These are phyloP conservation scores for Schlechtendalia chinensis DNA, from an alignment of 1,140 invertebrate species.

Conservation along the genomic window DNA sequence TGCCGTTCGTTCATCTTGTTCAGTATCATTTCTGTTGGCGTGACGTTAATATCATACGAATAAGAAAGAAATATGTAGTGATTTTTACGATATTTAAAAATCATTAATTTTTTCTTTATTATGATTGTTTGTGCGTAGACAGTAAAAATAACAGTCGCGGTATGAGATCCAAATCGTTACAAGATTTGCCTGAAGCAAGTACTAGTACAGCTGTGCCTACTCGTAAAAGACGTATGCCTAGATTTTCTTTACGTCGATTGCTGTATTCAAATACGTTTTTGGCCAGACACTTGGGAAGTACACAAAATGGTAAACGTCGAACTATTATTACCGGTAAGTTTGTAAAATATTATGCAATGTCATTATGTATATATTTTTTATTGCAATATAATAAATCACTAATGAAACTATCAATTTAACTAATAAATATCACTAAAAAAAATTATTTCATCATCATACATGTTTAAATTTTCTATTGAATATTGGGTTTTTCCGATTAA, in stretches of 20 bases:
- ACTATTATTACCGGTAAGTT: conserved; percentile 40
- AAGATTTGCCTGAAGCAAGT: conserved; percentile 47
- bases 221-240: conserved; percentile 54
- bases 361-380: too few relatives aligned
- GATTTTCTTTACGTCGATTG: conserved; percentile 60
- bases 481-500: too few relatives aligned
- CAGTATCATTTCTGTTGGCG: conserved; percentile 36
- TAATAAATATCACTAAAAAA: too few relatives aligned
- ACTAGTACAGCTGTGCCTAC: conserved; percentile 21
- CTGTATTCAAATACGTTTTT: conserved; percentile 60
- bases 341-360: background rate
- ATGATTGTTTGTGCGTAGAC: conserved; percentile 20
- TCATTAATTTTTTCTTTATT: conserved; percentile 49
- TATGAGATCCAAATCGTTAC: conserved; percentile 44
- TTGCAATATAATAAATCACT: too few relatives aligned
- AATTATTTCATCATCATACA: too few relatives aligned
- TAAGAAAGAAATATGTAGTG: conserved; percentile 49
- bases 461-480: too few relatives aligned
- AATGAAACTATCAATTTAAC: too few relatives aligned
- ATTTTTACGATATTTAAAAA: background rate
- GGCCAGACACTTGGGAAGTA: conserved; percentile 56
- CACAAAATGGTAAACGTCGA: conserved; percentile 50
- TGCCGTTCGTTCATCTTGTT: conserved; percentile 27
- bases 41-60: conserved; percentile 8
- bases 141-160: conserved; percentile 16